Evolutionary conservation across 2,113 vertebrate genomes (phyloP), one percentile per base, ranked within the genome.

Genomic region (Nettapus auritus): DNA sequence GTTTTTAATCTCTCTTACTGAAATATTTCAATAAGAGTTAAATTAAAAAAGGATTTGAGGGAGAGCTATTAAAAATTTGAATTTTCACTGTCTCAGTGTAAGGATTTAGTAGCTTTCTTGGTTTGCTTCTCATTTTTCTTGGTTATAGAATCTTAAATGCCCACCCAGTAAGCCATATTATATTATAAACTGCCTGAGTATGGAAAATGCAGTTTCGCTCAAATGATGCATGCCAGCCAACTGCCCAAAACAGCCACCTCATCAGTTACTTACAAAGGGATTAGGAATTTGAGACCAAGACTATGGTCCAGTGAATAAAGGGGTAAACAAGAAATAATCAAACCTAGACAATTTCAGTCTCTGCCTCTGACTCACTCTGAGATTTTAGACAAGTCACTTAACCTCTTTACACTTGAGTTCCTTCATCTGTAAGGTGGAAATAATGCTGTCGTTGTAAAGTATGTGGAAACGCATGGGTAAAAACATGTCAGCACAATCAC

Each of bases 11-110:
- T 74, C 25, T 74, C 9, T 18, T 76, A 20, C 26, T 34, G 38
- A 89, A 90, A 85, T 77, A 91, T 79, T 94, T 85, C 81, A 90
- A 76, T 87, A 89, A 64, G 78, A 93, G 8, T 33, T 69, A 84
- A 71, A 93, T 94, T 93, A 68, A 91, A 92, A 92, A 68, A 69
- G 68, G 77, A 91, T 95, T 94, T 92, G 14, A 55, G 5, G 6
- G 31, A 62, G 5, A 62, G 5, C 11, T 73, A 76, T 66, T 55
- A 92, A 92, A 29, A 85, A 87, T 9, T 42, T 12, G 50, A 87
- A 76, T 85, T 73, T 92, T 80, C 67, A 57, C 9, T 84, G 44
- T 53, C 67, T 89, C n/a, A 2, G 13, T 31, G 25, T 73, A 73
- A 89, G 74, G 26, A 76, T 87, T 95, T 69, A 87, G 44, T 53